A percentile compares a stretch with the other conserved stretches of the same genome.
Conservation (phyloP, 2,888 invertebrate genomes). For the Scaptomyza tumidula region DNA sequence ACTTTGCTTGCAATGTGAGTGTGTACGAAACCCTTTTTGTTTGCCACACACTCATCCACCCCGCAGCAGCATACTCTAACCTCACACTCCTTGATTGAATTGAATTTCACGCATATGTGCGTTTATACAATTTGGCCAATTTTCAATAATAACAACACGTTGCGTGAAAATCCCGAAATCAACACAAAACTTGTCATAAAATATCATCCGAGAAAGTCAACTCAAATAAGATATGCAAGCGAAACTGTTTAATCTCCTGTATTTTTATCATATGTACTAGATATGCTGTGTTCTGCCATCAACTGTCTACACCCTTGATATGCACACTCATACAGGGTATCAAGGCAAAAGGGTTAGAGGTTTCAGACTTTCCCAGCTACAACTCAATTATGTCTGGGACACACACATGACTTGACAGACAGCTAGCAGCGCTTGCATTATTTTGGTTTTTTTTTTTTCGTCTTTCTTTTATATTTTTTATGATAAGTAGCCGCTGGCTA, state of each 20-base stretch:
- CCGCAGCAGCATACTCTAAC: neutral
- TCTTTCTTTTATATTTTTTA: constrained; percentile 51
- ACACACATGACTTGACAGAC: constrained; percentile 75
- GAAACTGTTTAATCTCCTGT: constrained; percentile 20
- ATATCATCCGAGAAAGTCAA: constrained; percentile 46
- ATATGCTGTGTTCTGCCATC: neutral
- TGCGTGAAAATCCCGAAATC: constrained; percentile 61
- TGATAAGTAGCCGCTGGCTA: constrained; percentile 80
- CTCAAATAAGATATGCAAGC: neutral
- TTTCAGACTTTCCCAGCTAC: constrained; percentile 55
- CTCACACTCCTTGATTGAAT: constrained; percentile 68
- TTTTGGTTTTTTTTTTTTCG: constrained; percentile 41
- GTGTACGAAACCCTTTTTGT: constrained; percentile 64
- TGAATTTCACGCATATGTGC: constrained; percentile 84
- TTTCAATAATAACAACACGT: constrained; percentile 73
- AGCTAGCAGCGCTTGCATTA: constrained; percentile 63
- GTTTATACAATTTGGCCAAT: constrained; percentile 83
- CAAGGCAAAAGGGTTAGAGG: constrained; percentile 41
- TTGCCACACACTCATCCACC: constrained; percentile 14
- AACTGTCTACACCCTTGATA: neutral
- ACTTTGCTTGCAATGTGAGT: constrained; percentile 52
- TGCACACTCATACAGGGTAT: constrained; percentile 25
- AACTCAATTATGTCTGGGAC: constrained; percentile 76
- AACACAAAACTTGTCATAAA: constrained; percentile 72
- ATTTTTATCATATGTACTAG: neutral